A percentile compares a stretch with the other conserved stretches of the same genome.
Conservation (phyloP, 2,113 vertebrate genomes). For the Anolis sagrei region DNA sequence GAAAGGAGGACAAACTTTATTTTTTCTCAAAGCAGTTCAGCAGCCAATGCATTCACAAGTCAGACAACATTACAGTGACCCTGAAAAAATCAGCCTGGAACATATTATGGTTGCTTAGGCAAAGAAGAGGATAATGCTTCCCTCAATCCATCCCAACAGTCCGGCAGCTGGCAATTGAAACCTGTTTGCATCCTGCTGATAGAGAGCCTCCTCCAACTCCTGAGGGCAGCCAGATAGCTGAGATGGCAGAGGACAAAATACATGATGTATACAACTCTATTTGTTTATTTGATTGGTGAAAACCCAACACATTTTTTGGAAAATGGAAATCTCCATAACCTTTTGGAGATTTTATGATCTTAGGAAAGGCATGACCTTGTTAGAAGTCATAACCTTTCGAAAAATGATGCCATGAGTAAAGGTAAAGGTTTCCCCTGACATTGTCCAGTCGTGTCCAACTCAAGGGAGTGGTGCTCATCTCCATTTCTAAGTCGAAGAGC, state of each 20-base stretch:
- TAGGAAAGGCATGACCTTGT: no score
- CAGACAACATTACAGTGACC: no score
- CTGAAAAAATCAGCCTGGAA: neutral
- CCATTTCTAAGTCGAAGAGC: no score
- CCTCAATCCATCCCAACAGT: neutral
- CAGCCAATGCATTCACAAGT: neutral
- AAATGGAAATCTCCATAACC: no score
- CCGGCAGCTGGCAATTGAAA: neutral
- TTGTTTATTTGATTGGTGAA: neutral
- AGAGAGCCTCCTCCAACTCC: neutral
- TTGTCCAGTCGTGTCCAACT: no score
- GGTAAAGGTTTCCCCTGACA: no score
- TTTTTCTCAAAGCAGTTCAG: neutral
- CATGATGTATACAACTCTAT: neutral
- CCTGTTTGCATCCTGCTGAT: neutral
- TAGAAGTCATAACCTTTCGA: no score
- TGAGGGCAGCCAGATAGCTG: neutral
- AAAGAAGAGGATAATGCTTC: neutral
- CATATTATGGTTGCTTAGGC: neutral
- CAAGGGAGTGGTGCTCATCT: no score
- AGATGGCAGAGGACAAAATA: neutral
- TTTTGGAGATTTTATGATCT: no score
- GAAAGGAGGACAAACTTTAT: neutral
- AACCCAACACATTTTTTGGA: no score
- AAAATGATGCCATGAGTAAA: no score